Base-by-base conservation (phyloP, 2,888 invertebrate genomes). In the Ochlodes sylvanus region DNA sequence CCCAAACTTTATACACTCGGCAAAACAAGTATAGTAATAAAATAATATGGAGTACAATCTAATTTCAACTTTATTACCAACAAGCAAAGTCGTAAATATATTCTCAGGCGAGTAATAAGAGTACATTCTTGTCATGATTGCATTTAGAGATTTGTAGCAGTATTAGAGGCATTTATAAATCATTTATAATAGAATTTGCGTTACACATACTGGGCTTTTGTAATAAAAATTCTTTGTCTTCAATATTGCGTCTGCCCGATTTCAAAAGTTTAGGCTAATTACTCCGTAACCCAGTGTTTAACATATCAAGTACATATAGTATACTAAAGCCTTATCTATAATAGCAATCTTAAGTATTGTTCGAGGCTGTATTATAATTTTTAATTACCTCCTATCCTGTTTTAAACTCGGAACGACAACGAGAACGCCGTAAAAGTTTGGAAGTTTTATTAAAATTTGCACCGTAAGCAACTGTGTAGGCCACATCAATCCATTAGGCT, bases 201-300 rank as follows among this genome's bases (percentile, higher is more conserved):
- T 73, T 74, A 71, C 72, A 70, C 71, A 71, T 70, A 69, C 55
- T 50, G 14, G 47, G 64, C 64, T 74, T 71, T 73, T 75, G 70
- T 70, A 72, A 74, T 56, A 68, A 42, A 42, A 63, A 67, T 69
- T 56, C 72, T 72, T 74, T 75, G 73, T 72, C 62, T 72, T 70
- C 54, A 71, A 57, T n/a, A 60, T 63, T 66, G 72, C 68, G 70
- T 70, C 64, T 34, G 32, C 0, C 15, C 1, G 55, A 60, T 67
- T 63, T 65, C 65, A 62, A 66, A 65, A 70, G 63, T 68, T 55
- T 47, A 17, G 12, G 17, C 54, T 34, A 19, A 58, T 44, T 67
- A n/a, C 58, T 65, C 50, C 57, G 42, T 50, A 38, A 41, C 27
- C 15, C 9, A 15, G 19, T 50, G 21, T 34, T 42, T 32, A 21